These are phyloP conservation scores for Vombatus ursinus DNA, from an alignment of 2,113 vertebrate genomes.

Conservation along the genomic window DNA sequence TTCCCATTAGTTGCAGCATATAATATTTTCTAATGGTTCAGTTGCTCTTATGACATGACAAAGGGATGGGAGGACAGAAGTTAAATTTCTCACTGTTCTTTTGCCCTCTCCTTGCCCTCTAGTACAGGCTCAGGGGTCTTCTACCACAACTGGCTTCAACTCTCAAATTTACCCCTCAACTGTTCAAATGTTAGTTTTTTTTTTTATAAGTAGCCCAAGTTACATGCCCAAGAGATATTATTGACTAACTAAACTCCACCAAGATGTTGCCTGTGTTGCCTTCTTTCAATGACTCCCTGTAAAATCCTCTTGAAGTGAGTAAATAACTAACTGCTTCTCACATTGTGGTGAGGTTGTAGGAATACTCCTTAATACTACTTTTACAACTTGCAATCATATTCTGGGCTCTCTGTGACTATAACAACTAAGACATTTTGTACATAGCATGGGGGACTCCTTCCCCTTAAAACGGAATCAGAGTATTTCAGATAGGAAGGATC, in stretches of 20 bases:
- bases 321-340: not conserved
- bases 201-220: not conserved
- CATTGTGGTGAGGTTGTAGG: not conserved
- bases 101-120: too few relatives aligned
- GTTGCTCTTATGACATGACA: not conserved
- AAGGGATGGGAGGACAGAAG: too few relatives aligned
- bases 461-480: too few relatives aligned
- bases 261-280: not conserved
- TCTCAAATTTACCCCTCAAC: not conserved
- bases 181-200: not conserved
- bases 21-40: not conserved
- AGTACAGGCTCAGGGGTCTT: not conserved
- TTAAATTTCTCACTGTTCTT: too few relatives aligned
- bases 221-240: not conserved
- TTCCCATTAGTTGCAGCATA: not conserved
- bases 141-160: not conserved
- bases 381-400: not conserved
- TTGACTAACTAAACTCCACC: not conserved
- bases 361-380: not conserved
- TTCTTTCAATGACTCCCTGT: not conserved
- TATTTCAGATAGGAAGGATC: too few relatives aligned
- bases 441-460: too few relatives aligned
- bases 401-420: too few relatives aligned
- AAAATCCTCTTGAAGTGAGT: not conserved
- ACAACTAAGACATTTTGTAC: too few relatives aligned